Evolutionary conservation across 2,888 invertebrate species (phyloP).

Genomic region (Diarsia dahlii): DNA sequence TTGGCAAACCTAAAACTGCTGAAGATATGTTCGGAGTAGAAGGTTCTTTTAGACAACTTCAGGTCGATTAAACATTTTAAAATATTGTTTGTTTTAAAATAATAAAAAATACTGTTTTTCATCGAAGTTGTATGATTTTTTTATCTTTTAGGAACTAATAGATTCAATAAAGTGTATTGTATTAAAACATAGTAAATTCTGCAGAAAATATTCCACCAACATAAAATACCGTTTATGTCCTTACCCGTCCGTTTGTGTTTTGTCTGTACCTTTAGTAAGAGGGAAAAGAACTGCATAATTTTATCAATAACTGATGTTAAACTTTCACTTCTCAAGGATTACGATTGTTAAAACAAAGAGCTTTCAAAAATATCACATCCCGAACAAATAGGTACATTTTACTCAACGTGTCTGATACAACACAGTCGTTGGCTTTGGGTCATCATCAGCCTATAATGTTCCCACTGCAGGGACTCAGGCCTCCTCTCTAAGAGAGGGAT

Average conservation of each 20-base stretch:
- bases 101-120: constrained; percentile 11
- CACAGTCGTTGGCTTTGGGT: no score
- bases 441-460: no score
- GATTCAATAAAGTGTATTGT: neutral
- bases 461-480: no score
- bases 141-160: neutral
- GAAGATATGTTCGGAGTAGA: constrained; percentile 90
- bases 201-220: neutral
- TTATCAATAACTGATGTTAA: neutral
- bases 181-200: neutral
- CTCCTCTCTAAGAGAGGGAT: no score
- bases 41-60: constrained; percentile 90
- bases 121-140: neutral
- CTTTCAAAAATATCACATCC: constrained; percentile 6
- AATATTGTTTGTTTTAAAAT: constrained; percentile 22
- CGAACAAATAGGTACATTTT: neutral
- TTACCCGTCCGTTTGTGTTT: no score
- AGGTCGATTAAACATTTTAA: constrained; percentile 75
- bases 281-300: neutral
- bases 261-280: neutral
- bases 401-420: neutral
- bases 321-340: neutral
- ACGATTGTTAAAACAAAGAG: neutral
- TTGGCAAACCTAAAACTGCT: constrained; percentile 89
- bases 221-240: neutral